Base-by-base conservation (phyloP, 2,888 invertebrate species). In the Agonopterix alstromeriana region DNA sequence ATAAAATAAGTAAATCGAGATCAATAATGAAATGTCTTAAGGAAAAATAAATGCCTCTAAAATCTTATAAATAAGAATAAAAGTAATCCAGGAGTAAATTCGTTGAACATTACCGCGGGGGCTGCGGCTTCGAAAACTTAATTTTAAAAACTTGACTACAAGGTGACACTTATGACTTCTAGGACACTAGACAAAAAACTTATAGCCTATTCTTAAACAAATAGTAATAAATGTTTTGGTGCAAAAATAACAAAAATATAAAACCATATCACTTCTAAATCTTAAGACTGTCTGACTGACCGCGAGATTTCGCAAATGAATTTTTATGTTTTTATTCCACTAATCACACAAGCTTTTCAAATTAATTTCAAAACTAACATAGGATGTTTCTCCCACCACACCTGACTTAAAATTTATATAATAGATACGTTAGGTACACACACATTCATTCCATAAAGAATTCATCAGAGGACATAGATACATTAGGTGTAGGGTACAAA, bases 401-500 rank as follows among this genome's bases (percentile, higher is more conserved):
- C 62, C 52, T 48, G 56, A 56, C 45, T 51, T 48, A 47, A 49
- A 43, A 52, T 48, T 53, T 51, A 44, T 45, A 52, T 60, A 54
- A 54, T 61, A 61, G 60, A 58, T 59, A 65, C 43, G 57, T 56
- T 61, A 9, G 27, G 27, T 27, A 60, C 77, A 78, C 75, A 77
- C 80, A 76, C 84, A 85, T 84, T 80, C 82, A 85, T 85, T 83
- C 84, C 84, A 86, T 82, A 79, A 86, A 83, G 73, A 84, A 83
- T 82, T 83, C 68, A 66, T 71, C 68, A 66, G 67, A 65, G 78
- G 79, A 75, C 68, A 38, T 75, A 79, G 65, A 73, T 73, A 73
- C 56, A 61, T 43, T 63, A 70, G 72, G 60, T 58, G 70, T 38
- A 38, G 74, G 79, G 68, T 66, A 60, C 36, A 65, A 67, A 65